These are phyloP conservation scores for Brienomyrus longianalis DNA, from an alignment of 2,113 vertebrate species.

Conservation along the genomic window DNA sequence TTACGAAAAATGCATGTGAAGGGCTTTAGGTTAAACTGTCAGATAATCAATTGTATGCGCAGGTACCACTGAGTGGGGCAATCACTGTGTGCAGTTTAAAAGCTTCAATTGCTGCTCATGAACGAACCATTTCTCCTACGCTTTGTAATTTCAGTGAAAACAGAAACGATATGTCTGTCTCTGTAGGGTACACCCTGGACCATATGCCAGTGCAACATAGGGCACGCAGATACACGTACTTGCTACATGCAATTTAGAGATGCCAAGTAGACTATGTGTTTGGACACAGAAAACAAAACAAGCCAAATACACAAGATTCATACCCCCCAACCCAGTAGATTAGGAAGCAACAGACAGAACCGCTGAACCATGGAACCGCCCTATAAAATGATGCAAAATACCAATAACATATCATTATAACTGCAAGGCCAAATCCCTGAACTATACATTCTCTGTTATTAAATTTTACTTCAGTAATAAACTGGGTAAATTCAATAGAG, in stretches of 20 bases:
- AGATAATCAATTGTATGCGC: background rate
- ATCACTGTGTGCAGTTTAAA: background rate
- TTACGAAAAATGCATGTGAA: background rate
- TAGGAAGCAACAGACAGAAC: background rate
- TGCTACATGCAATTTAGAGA: background rate
- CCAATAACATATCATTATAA: background rate
- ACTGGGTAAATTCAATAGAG: background rate
- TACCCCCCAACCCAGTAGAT: background rate
- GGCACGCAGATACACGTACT: background rate
- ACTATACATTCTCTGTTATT: background rate
- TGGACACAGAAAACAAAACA: background rate
- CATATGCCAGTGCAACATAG: background rate
- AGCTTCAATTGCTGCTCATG: background rate
- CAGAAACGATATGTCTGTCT: background rate
- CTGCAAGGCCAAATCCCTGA: background rate
- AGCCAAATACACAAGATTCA: background rate
- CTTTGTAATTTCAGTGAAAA: background rate
- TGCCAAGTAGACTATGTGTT: background rate
- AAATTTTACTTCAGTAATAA: background rate
- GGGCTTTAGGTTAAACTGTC: background rate
- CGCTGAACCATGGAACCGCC: background rate
- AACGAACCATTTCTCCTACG: background rate
- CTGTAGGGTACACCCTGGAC: background rate
- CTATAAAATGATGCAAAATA: background rate
- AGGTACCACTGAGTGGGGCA: background rate